These are phyloP conservation scores for Urocyon cinereoargenteus DNA, from an alignment of 2,797 vertebrate genomes.

Conservation along the genomic window DNA sequence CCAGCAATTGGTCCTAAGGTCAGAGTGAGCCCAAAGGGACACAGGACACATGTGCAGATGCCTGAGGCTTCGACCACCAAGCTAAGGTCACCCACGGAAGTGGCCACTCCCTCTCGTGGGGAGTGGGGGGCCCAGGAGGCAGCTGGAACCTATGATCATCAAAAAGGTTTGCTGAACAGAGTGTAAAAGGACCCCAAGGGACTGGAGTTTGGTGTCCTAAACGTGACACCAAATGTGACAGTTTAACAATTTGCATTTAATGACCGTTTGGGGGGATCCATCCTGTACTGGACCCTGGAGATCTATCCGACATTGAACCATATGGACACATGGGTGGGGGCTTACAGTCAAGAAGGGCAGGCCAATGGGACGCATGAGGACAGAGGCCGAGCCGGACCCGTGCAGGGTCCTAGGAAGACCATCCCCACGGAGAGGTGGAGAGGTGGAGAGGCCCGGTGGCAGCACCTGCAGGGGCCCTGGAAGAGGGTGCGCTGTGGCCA, in stretches of 20 bases:
- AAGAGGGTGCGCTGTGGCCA: neutral
- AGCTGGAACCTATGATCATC: no score
- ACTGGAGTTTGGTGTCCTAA: neutral
- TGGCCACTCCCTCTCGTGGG: neutral
- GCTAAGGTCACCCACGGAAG: neutral
- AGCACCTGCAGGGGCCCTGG: neutral
- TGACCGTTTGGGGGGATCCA: neutral
- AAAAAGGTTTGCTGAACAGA: neutral
- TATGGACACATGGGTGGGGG: rapidly evolving
- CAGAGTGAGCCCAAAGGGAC: neutral
- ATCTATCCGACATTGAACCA: neutral
- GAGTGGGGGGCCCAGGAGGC: neutral
- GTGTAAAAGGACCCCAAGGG: neutral
- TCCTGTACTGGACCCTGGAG: neutral
- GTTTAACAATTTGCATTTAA: neutral
- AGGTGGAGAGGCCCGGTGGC: neutral
- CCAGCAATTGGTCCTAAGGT: neutral
- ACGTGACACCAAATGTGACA: neutral
- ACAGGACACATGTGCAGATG: no score
- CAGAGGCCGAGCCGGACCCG: rapidly evolving
- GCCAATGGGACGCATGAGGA: neutral
- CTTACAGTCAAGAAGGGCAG: neutral
- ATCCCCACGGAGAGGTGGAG: neutral
- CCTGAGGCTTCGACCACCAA: neutral
- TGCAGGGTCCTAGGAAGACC: neutral